A percentile compares a stretch with the other conserved stretches of the same genome.
These are phyloP conservation scores for Silurus glanis DNA, from an alignment of 2,113 vertebrate species.

Conservation along the genomic window DNA sequence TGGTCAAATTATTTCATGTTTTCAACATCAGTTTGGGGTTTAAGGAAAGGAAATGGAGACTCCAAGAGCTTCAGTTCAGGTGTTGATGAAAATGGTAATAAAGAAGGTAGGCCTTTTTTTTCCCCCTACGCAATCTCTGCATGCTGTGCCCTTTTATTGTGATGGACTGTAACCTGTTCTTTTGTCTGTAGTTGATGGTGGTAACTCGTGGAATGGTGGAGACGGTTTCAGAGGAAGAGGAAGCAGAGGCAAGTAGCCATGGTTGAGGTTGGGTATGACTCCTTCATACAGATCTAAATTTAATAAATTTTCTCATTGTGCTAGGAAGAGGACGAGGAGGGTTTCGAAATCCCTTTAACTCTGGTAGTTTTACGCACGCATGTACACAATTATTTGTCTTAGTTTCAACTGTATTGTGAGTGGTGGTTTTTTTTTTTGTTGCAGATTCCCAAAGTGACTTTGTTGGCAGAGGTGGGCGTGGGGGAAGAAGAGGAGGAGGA, in stretches of 20 bases:
- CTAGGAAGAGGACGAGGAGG: not conserved
- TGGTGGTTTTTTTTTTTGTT: not conserved
- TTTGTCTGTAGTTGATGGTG: conserved; percentile 31
- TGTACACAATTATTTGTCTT: not conserved
- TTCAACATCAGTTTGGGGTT: conserved; percentile 36
- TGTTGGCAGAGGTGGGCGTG: conserved; percentile 50
- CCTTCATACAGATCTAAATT: not conserved
- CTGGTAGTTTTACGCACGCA: conserved; percentile 20
- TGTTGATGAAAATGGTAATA: conserved; percentile 40
- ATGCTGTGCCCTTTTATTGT: not conserved
- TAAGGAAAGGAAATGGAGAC: conserved; percentile 46
- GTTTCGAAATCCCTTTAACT: conserved; percentile 16
- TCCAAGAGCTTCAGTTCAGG: conserved; percentile 59
- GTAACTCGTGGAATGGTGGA: conserved; percentile 46
- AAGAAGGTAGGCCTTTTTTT: not conserved
- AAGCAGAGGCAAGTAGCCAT: conserved; percentile 57
- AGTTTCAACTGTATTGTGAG: not conserved
- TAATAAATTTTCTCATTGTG: not conserved
- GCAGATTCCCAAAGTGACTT: conserved; percentile 48
- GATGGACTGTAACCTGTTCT: not conserved
- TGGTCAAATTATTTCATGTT: not conserved
- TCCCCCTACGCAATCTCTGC: too few relatives aligned
- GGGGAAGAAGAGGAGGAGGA: conserved; percentile 2
- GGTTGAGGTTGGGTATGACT: not conserved
- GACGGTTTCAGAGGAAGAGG: conserved; percentile 59